Evolutionary conservation across 1,140 invertebrate genomes (phyloP), one percentile per base, ranked within the genome.

Genomic region (Habropoda laboriosa): DNA sequence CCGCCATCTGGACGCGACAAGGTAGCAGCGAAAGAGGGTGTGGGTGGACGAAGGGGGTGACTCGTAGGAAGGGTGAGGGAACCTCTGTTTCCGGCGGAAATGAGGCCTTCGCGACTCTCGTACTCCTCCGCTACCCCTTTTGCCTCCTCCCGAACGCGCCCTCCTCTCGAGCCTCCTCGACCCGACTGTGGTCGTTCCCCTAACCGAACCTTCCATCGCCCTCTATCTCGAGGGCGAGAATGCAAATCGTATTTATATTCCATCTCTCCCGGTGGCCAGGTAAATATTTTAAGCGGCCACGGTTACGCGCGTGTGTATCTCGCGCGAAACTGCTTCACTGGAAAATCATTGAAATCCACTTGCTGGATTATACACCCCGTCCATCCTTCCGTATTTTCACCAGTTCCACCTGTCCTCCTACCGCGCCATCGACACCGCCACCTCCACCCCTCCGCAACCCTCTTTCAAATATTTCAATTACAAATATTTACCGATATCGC

Each of bases 11-110:
- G 47, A 80, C 74, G 67, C 47, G 76, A 72, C 76, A 66, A 64
- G 64, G 40, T 85, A 57, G 55, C 21, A 32, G 35, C n/a, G 30
- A 47, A 63, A 45, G 21, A 16, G 30, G 45, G 45, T n/a, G n/a
- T n/a, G n/a, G n/a, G n/a, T n/a, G n/a, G n/a, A n/a, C n/a, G n/a
- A n/a, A n/a, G n/a, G 32, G 57, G 51, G 73, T 13, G 53, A 32
- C n/a, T 53, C 42, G 73, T 51, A 81, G 74, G 76, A 64, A 78
- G 86, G 85, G 76, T 61, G 87, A 83, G 85, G 81, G 87, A 76
- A 83, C 84, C 85, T 90, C 89, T 85, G 90, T 91, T 92, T 92
- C 91, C 91, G 89, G 78, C 90, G 91, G 91, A 92, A 92, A 92
- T 90, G 87, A 91, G 88, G 80, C 87, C 82, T 86, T 88, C 83